Evolutionary conservation across 2,888 invertebrate species (phyloP).

Genomic region (Plutella xylostella): DNA sequence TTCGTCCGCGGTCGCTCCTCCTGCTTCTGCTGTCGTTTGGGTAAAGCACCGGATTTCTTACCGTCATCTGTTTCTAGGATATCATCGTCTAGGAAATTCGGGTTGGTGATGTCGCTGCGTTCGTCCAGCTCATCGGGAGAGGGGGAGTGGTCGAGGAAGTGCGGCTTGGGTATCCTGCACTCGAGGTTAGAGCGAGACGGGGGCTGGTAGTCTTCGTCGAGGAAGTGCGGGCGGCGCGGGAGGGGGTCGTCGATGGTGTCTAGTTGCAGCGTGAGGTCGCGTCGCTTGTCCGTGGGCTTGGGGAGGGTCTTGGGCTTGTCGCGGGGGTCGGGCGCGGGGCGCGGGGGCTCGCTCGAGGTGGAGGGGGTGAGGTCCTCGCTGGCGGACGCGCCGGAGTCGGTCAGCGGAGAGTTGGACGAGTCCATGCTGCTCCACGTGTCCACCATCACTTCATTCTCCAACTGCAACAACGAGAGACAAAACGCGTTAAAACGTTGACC

Average conservation of each 20-base stretch:
- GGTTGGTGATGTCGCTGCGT: constrained; percentile 59
- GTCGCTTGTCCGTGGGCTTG: constrained; percentile 48
- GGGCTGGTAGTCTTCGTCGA: constrained; percentile 72
- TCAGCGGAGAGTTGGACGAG: constrained; percentile 64
- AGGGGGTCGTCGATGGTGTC: constrained; percentile 43
- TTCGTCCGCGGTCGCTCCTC: constrained; percentile 54
- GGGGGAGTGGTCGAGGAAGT: constrained; percentile 63
- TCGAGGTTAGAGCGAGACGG: constrained; percentile 65
- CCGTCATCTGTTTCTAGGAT: constrained; percentile 47
- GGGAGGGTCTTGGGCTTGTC: constrained; percentile 36
- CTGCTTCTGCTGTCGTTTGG: constrained; percentile 44
- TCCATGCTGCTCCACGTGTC: constrained; percentile 70
- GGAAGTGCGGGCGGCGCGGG: constrained; percentile 69
- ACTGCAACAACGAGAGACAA: constrained; percentile 48
- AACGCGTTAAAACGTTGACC: constrained; percentile 6
- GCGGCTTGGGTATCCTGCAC: constrained; percentile 65
- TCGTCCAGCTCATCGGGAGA: constrained; percentile 65
- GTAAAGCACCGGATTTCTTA: constrained; percentile 54
- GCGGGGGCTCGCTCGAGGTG: constrained; percentile 50
- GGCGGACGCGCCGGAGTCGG: constrained; percentile 63
- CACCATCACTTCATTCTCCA: constrained; percentile 70
- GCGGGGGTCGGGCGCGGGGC: constrained; percentile 38
- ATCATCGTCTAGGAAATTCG: constrained; percentile 60
- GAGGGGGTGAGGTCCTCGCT: constrained; percentile 64
- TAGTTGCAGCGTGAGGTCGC: constrained; percentile 51